Conservation (phyloP, 2,888 invertebrate genomes). For the Sturmia bella region DNA sequence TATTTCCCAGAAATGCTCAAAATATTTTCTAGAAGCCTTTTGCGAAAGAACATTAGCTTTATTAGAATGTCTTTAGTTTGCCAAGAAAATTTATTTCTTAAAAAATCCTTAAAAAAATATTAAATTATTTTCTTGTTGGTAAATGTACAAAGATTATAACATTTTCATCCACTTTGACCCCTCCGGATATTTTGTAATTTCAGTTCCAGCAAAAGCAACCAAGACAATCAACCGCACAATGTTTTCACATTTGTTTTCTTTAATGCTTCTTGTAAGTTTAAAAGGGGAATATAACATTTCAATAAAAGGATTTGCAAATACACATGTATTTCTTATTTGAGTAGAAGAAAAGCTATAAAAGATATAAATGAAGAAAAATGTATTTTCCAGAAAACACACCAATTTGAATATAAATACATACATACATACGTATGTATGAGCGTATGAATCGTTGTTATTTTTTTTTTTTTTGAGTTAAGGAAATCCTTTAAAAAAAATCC, state of each 20-base stretch:
- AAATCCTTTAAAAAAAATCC: slow-evolving; percentile 61
- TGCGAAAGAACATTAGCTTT: slow-evolving; percentile 15
- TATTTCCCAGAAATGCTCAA: slow-evolving; percentile 21
- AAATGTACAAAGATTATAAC: slow-evolving; percentile 47
- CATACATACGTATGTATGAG: too few species aligned
- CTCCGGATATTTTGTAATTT: slow-evolving; percentile 47
- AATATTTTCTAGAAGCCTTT: slow-evolving; percentile 46
- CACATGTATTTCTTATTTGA: slow-evolving; percentile 39
- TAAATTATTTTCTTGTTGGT: neutral
- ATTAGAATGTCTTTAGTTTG: slow-evolving; percentile 19
- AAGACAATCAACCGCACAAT: slow-evolving; percentile 34
- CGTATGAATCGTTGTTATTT: neutral
- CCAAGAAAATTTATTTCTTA: slow-evolving; percentile 24
- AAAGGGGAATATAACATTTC: slow-evolving; percentile 65
- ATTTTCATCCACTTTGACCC: slow-evolving; percentile 50
- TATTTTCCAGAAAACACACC: slow-evolving; percentile 20
- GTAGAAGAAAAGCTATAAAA: slow-evolving; percentile 16
- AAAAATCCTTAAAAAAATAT: neutral
- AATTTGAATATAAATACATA: slow-evolving; percentile 39
- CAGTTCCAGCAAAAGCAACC: neutral
- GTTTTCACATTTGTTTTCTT: slow-evolving; percentile 63
- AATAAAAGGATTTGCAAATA: slow-evolving; percentile 70
- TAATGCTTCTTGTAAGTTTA: slow-evolving; percentile 60
- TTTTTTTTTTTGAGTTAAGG: slow-evolving; percentile 2
- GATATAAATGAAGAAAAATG: slow-evolving; percentile 18